Base-by-base conservation (phyloP, 37 sponge, comb jelly and placozoan species). In the Ianthella basta region DNA sequence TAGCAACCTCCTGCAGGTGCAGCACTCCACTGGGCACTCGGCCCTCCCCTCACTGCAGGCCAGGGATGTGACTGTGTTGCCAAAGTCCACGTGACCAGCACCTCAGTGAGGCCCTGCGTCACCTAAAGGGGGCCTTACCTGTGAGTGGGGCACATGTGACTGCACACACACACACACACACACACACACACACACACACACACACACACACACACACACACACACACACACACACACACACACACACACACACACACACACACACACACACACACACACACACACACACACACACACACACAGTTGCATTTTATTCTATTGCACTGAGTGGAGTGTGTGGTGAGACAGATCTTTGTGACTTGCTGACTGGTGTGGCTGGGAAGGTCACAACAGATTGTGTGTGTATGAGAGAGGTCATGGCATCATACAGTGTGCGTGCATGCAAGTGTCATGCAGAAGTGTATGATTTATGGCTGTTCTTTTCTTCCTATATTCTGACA, bases 211-310 rank as follows among this genome's bases (percentile, higher is more conserved):
- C 61, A 41, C 72, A 32, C 72, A 34, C 55, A 44, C 79, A 29
- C 79, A 77, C 79, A 77, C 79, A 77, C 79, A 77, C 79, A 50
- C 79, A 77, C 79, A 77, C 79, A 77, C 79, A 77, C 79, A 77
- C 79, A 77, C 79, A 77, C 79, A 50, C 79, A 39, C 36, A 27
- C 72, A 27, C 72, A 34, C 72, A 27, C 32, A 61, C 64, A 61
- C 79, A 77, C 79, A 50, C 50, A 77, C 79, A 77, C 79, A 77
- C 79, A 50, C 23, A 39, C 50, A 39, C 55, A 39, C 55, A 44
- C 55, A 77, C 79, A 35, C 50, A 44, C 50, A 44, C 50, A 44
- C 50, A 44, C 50, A 44, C 50, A 44, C 50, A 44, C 50, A 44
- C 3, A 10, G 50, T 8, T 44, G 50, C 50, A 10, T 44, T 44